Conservation (phyloP, 2,888 invertebrate species). For the Lypha dubia region DNA sequence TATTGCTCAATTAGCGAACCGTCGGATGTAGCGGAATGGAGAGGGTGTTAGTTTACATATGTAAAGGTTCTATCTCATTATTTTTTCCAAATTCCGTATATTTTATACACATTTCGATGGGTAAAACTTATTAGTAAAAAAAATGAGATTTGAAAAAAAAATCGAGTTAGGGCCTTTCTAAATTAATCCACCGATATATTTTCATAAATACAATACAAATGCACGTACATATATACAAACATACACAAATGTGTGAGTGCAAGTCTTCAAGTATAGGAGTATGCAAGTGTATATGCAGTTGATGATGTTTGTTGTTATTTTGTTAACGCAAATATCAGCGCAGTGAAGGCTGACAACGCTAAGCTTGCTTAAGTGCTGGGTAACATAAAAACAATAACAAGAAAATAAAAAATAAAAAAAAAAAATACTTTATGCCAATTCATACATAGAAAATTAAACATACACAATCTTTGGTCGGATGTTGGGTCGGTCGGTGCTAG, state of each 20-base stretch:
- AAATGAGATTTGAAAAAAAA: too few relatives aligned
- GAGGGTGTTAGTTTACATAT: too few relatives aligned
- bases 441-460: constrained; percentile 36
- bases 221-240: neutral
- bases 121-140: too few relatives aligned
- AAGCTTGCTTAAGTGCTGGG: constrained; percentile 64
- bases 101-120: too few relatives aligned
- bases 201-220: neutral
- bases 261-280: neutral
- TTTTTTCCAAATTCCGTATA: too few relatives aligned
- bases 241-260: neutral
- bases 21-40: too few relatives aligned
- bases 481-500: neutral
- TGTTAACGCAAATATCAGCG: constrained; percentile 78
- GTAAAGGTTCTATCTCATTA: too few relatives aligned
- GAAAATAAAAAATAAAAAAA: constrained; percentile 61
- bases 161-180: too few relatives aligned
- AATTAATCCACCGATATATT: too few relatives aligned
- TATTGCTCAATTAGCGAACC: too few relatives aligned
- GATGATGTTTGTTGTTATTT: constrained; percentile 75
- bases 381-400: constrained; percentile 60
- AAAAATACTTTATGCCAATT: constrained; percentile 55
- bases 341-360: constrained; percentile 62
- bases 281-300: constrained; percentile 57
- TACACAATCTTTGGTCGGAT: neutral